A percentile compares a stretch with the other conserved stretches of the same genome.
phyloP scores from a whole-genome alignment of 2,888 invertebrate genomes.

The Trachelus troglodyta region DNA sequence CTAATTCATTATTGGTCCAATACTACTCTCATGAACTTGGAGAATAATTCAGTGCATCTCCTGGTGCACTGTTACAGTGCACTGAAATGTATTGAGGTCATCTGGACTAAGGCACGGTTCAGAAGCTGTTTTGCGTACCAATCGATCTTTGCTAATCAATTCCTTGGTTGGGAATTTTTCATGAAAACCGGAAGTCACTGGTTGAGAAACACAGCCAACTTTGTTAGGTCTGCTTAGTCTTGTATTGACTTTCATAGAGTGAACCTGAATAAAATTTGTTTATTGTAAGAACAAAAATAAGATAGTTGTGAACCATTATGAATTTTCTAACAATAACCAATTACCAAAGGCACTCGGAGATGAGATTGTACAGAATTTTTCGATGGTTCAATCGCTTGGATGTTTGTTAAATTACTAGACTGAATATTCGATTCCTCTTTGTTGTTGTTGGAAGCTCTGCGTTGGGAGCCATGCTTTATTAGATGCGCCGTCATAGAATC shows the following conservation, averaged over 20 bases:
- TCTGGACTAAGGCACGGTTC: slow-evolving; percentile 19
- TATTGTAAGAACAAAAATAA: neutral
- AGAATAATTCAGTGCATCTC: slow-evolving; percentile 53
- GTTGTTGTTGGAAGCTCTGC: neutral
- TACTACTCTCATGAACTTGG: neutral
- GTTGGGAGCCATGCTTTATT: neutral
- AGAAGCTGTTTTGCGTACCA: slow-evolving; percentile 13
- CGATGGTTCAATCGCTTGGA: neutral
- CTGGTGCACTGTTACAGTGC: slow-evolving; percentile 68
- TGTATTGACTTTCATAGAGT: slow-evolving; percentile 1
- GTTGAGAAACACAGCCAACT: neutral
- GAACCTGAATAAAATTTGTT: neutral
- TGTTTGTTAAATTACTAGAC: neutral
- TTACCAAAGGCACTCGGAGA: neutral
- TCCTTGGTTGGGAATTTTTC: neutral
- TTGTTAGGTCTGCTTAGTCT: neutral
- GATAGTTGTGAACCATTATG: neutral
- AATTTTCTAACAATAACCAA: neutral
- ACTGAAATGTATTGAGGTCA: slow-evolving; percentile 40
- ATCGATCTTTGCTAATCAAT: slow-evolving; percentile 8
- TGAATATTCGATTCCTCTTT: neutral
- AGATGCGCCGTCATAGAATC: neutral
- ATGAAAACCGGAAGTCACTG: slow-evolving; percentile 8
- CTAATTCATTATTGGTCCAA: neutral
- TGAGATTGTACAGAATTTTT: neutral